Percentiles rank a stretch among this genome's conserved stretches.
Conservation (phyloP, 1,140 invertebrate species). For the Streblospio benedicti region DNA sequence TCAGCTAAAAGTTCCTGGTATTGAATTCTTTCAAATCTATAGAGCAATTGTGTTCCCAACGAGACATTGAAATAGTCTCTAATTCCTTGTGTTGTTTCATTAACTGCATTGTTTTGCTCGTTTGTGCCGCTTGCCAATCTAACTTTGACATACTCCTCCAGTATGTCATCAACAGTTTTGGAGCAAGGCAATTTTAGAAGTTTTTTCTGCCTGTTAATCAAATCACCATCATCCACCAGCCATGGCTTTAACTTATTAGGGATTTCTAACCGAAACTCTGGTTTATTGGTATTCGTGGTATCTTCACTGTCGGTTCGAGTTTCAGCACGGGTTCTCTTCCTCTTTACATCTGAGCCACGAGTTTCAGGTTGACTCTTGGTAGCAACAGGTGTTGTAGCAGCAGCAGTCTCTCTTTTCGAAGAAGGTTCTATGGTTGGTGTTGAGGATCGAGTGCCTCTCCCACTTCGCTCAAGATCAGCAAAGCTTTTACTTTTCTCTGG, state of each 20-base stretch:
- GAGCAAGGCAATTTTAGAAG: slow-evolving; percentile 76
- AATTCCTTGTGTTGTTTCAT: slow-evolving; percentile 77
- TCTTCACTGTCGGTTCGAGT: no score
- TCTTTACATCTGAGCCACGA: no score
- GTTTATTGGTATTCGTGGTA: no score
- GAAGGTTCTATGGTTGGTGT: no score
- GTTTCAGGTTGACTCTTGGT: no score
- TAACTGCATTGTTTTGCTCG: slow-evolving; percentile 62
- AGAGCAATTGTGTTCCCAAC: slow-evolving; percentile 80
- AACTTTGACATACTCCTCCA: slow-evolving; percentile 79
- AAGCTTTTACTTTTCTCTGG: slow-evolving; percentile 24
- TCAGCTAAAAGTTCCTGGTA: slow-evolving; percentile 74
- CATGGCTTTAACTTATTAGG: slow-evolving; percentile 87
- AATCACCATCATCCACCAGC: slow-evolving; percentile 91
- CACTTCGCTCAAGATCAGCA: no score
- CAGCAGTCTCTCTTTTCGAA: no score
- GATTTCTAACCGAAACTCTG: slow-evolving; percentile 73
- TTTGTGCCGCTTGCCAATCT: no score
- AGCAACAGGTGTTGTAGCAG: no score
- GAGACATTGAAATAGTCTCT: slow-evolving; percentile 92
- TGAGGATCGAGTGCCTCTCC: no score
- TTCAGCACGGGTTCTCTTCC: no score
- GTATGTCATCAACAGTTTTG: slow-evolving; percentile 72
- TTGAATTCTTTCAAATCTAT: slow-evolving; percentile 89
- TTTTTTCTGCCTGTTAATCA: slow-evolving; percentile 79